Conservation (phyloP, 2,888 invertebrate species). For the Copidosoma aretas region DNA sequence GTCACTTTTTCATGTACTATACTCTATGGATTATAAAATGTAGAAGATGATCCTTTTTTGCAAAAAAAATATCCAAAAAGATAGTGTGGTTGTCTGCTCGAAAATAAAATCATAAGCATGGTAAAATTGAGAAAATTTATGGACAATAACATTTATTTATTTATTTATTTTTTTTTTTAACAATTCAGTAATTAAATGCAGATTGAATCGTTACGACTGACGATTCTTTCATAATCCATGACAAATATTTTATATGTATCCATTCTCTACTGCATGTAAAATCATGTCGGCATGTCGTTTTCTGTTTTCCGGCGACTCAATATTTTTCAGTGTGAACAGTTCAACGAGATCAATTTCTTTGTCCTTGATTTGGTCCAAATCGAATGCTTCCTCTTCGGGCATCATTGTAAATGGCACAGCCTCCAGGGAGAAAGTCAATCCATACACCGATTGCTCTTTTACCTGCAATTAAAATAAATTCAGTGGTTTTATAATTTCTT, state of each 20-base stretch:
- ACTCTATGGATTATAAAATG: too few relatives aligned
- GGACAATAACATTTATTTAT: too few relatives aligned
- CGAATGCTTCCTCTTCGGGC: slow-evolving; percentile 67
- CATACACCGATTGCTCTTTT: slow-evolving; percentile 67
- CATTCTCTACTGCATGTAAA: slow-evolving; percentile 71
- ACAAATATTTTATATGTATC: slow-evolving; percentile 64
- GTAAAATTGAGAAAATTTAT: too few relatives aligned
- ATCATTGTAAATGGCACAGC: slow-evolving; percentile 68
- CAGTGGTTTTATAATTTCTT: too few relatives aligned
- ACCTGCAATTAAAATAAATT: slow-evolving; percentile 51
- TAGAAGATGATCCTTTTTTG: too few relatives aligned
- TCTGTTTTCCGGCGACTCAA: slow-evolving; percentile 68
- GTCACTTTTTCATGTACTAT: too few relatives aligned
- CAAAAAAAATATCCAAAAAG: too few relatives aligned
- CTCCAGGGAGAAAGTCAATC: slow-evolving; percentile 69
- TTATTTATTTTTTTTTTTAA: too few relatives aligned
- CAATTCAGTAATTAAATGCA: too few relatives aligned
- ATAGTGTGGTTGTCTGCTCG: too few relatives aligned
- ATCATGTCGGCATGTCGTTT: slow-evolving; percentile 70
- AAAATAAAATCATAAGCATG: too few relatives aligned
- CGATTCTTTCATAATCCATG: neutral
- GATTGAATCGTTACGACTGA: too few relatives aligned
- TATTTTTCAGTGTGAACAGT: slow-evolving; percentile 70
- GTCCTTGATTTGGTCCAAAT: slow-evolving; percentile 67
- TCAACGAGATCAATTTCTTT: slow-evolving; percentile 68